Base-by-base conservation (phyloP, 1,140 invertebrate genomes). In the Aleiodes sp. region DNA sequence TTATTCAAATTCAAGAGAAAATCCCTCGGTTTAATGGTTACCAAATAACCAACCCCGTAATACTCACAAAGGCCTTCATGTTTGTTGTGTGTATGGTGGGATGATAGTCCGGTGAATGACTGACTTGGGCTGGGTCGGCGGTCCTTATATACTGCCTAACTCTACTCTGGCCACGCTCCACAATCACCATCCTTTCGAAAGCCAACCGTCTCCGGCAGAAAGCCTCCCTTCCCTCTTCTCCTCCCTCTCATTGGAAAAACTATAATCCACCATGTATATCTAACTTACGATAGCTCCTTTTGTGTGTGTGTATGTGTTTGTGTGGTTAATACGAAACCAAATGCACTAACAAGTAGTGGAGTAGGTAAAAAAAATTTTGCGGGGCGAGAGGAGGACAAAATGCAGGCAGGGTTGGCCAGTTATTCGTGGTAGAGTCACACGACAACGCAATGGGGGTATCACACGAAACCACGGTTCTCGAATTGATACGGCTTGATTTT, bases 101-200 rank as follows among this genome's bases (percentile, higher is more conserved):
- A 79, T 84, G 80, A 78, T 84, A 86, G 83, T 83, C 83, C 83
- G 80, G 83, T 86, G 84, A 86, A 84, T 86, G 85, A 86, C 85
- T 86, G 84, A 85, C 83, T 86, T 85, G 81, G 85, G 80, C 82
- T 78, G 79, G 83, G 83, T 76, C 78, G 76, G 73, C 76, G 76
- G 82, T 82, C 83, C 78, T 86, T 86, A 84, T 86, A 86, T 86
- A 86, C 84, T n/a, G 78, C 83, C 83, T 80, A 85, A 85, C 81
- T 86, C 83, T 67, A 29, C 81, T 83, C 81, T 82, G 76, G 78
- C 80, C 81, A 84, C 82, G 83, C 82, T 86, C 84, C 84, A 86
- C 85, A 85, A 86, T 86, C 85, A 84, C 84, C 83, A 86, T 86
- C 85, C 85, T 86, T 86, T 86, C 85, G 84, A 86, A 86, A 86